Percentiles rank a stretch among this genome's conserved stretches.
These are phyloP conservation scores for Lordiphosa andalusiaca DNA, from an alignment of 2,888 invertebrate species.

Conservation along the genomic window DNA sequence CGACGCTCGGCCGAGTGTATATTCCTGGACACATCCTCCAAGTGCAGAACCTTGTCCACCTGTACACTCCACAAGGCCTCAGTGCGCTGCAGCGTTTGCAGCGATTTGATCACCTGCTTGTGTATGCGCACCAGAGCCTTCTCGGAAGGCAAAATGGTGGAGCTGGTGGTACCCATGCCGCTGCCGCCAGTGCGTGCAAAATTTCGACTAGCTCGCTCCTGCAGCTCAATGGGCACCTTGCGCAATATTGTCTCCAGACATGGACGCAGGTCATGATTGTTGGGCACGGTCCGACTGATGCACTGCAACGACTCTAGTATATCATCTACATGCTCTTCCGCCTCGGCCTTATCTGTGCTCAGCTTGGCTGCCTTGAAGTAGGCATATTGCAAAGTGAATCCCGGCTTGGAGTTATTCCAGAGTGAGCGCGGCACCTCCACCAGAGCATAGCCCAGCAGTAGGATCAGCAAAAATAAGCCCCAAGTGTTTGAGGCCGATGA, in stretches of 20 bases:
- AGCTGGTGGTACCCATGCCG: constrained; percentile 81
- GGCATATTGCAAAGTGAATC: constrained; percentile 90
- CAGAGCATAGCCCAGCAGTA: constrained; percentile 95
- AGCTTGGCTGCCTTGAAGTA: constrained; percentile 97
- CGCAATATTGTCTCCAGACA: constrained; percentile 94
- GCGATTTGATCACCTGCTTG: constrained; percentile 93
- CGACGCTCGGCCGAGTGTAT: constrained; percentile 82
- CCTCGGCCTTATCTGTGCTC: constrained; percentile 96
- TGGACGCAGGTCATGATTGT: constrained; percentile 87
- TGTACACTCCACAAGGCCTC: constrained; percentile 96
- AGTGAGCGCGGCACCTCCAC: constrained; percentile 96
- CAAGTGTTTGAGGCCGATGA: constrained; percentile 99
- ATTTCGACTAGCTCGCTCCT: constrained; percentile 87
- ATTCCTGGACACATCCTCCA: constrained; percentile 94
- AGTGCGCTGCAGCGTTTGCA: constrained; percentile 95
- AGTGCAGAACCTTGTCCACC: constrained; percentile 88
- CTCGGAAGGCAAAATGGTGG: constrained; percentile 87
- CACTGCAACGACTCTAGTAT: constrained; percentile 94
- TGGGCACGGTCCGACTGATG: constrained; percentile 87
- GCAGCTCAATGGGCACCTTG: constrained; percentile 90
- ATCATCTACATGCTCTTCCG: constrained; percentile 97
- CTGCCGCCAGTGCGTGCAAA: constrained; percentile 79
- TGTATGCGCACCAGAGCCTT: constrained; percentile 94
- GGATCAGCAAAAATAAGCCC: constrained; percentile 96
- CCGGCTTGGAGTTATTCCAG: constrained; percentile 94